These are phyloP conservation scores for Lordiphosa fenestrarum DNA, from an alignment of 2,888 invertebrate genomes.

Conservation along the genomic window DNA sequence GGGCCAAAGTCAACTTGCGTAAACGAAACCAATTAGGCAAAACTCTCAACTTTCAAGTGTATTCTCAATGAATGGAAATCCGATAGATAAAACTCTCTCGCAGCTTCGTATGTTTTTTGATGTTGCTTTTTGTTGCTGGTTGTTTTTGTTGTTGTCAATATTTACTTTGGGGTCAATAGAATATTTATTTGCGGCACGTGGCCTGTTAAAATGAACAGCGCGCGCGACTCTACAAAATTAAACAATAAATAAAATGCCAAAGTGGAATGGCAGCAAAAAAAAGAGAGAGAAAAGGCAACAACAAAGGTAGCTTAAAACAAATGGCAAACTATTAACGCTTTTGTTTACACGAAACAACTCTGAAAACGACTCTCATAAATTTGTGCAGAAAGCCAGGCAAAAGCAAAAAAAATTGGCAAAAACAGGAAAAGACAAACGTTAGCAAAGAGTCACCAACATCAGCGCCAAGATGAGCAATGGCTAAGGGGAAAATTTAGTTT, in stretches of 20 bases:
- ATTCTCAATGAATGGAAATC: slow-evolving; percentile 14
- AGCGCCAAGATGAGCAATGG: slow-evolving; percentile 6
- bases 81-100: slow-evolving; percentile 6
- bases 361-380: slow-evolving; percentile 52
- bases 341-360: slow-evolving; percentile 58
- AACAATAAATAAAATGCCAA: slow-evolving; percentile 54
- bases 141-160: slow-evolving; percentile 55
- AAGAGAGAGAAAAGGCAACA: slow-evolving; percentile 27
- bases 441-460: slow-evolving; percentile 21
- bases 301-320: slow-evolving; percentile 41
- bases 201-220: slow-evolving; percentile 47
- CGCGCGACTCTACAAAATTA: slow-evolving; percentile 36
- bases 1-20: slow-evolving; percentile 38
- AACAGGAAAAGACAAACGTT: slow-evolving; percentile 13
- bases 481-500: too few relatives aligned
- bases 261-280: slow-evolving; percentile 37
- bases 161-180: slow-evolving; percentile 64
- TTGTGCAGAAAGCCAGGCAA: slow-evolving; percentile 33
- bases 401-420: slow-evolving; percentile 17
- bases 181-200: slow-evolving; percentile 42
- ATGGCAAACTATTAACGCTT: slow-evolving; percentile 68
- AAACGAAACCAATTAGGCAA: slow-evolving; percentile 9
- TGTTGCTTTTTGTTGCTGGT: background rate
- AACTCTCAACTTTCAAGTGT: slow-evolving; percentile 12
- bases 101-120: too few relatives aligned